Evolutionary conservation across 2,113 vertebrate genomes (phyloP).

Genomic region (Neolamprologus kungweensis): DNA sequence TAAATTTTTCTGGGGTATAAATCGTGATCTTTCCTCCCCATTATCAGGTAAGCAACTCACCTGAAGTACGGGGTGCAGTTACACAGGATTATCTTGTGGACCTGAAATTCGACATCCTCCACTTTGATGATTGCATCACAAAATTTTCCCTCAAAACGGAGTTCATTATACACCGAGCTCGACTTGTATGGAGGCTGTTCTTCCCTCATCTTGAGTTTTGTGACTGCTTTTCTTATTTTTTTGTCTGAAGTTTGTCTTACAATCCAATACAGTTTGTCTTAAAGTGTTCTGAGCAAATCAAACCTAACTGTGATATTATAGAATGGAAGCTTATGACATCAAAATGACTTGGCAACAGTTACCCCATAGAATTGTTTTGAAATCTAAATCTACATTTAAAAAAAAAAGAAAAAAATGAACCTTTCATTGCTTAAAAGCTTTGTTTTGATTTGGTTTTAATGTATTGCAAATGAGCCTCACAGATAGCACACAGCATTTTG

Average conservation of each 20-base stretch:
- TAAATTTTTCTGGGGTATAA: background rate
- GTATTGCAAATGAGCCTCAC: background rate
- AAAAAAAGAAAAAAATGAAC: too few species aligned
- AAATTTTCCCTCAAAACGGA: background rate
- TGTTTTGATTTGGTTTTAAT: background rate
- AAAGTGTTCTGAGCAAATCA: background rate
- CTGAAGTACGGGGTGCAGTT: background rate
- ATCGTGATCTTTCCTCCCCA: background rate
- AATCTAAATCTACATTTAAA: background rate
- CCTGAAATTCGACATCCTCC: background rate
- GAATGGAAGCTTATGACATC: background rate
- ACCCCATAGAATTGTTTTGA: background rate
- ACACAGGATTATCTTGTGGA: conserved; percentile 15
- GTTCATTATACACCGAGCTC: background rate
- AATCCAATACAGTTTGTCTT: background rate
- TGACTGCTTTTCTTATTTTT: background rate
- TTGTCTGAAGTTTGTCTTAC: background rate
- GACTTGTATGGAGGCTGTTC: background rate
- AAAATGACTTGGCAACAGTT: background rate
- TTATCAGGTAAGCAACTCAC: background rate
- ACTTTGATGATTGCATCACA: conserved; percentile 21
- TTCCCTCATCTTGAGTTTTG: background rate
- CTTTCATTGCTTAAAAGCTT: accelerated
- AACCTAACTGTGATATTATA: background rate
- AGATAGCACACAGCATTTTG: background rate